A percentile compares a stretch with the other conserved stretches of the same genome.
phyloP scores from a whole-genome alignment of 2,113 vertebrate genomes.

The Coracopsis vasa region DNA sequence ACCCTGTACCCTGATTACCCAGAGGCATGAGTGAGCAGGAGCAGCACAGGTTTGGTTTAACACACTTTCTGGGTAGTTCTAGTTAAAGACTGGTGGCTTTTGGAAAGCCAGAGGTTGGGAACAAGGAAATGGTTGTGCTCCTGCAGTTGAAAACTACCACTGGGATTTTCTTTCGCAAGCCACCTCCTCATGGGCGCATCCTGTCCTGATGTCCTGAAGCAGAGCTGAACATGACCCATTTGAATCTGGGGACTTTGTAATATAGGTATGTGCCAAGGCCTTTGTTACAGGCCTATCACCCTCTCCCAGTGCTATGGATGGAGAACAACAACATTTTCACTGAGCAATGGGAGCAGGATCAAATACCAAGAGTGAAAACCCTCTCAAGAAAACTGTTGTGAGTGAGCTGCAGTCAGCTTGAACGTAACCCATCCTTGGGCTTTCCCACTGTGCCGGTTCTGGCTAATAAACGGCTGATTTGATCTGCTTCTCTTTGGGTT shows the following conservation, averaged over 20 bases:
- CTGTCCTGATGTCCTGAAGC: not conserved
- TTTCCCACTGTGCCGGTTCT: not conserved
- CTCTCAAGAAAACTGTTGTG: slow-evolving; percentile 1
- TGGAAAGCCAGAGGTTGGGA: not conserved
- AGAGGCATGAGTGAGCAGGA: not conserved
- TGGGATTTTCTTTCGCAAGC: not conserved
- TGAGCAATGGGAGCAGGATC: not conserved
- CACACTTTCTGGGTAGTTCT: not conserved
- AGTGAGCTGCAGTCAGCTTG: not conserved
- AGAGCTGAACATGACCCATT: not conserved
- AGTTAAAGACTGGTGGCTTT: not conserved
- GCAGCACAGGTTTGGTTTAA: not conserved
- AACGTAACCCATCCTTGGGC: not conserved
- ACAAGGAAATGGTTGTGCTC: not conserved
- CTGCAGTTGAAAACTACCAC: not conserved
- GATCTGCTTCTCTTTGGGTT: not conserved
- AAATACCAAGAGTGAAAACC: not conserved
- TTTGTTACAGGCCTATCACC: not conserved
- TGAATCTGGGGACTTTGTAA: not conserved
- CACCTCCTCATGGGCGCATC: not conserved
- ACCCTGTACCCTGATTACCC: not conserved
- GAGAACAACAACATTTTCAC: not conserved
- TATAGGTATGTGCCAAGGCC: not conserved
- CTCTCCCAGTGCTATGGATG: not conserved
- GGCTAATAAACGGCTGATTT: not conserved